A percentile compares a stretch with the other conserved stretches of the same genome.
Conservation (phyloP, 2,797 vertebrate species). For the Steatocranus sp. region DNA sequence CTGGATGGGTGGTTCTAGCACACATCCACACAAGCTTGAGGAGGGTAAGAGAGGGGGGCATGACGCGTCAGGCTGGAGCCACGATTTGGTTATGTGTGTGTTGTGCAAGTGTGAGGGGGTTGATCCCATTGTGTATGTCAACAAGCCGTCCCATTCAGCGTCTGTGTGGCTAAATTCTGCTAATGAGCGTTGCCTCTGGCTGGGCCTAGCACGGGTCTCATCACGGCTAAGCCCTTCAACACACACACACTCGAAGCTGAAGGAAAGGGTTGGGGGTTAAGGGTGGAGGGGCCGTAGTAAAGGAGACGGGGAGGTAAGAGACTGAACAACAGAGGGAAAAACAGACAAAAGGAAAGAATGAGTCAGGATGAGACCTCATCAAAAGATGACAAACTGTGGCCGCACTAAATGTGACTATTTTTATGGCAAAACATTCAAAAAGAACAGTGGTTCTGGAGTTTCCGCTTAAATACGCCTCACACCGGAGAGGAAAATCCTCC, state of each 20-base stretch:
- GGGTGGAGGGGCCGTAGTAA: neutral
- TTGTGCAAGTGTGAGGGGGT: conserved; percentile 55
- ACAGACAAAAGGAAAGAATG: conserved; percentile 22
- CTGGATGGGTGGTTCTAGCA: conserved; percentile 36
- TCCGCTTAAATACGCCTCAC: neutral
- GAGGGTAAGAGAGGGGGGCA: conserved; percentile 54
- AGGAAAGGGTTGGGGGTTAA: neutral
- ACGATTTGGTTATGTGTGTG: conserved; percentile 46
- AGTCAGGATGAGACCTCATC: conserved; percentile 38
- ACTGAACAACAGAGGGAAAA: neutral
- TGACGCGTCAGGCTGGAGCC: conserved; percentile 72
- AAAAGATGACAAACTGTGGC: conserved; percentile 30
- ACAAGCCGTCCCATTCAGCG: conserved; percentile 79
- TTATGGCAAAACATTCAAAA: neutral
- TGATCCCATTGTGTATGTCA: conserved; percentile 72
- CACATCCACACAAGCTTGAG: conserved; percentile 30
- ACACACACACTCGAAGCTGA: conserved; percentile 1
- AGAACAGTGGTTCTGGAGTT: conserved; percentile 2
- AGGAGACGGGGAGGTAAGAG: neutral
- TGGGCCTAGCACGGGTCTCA: conserved; percentile 41
- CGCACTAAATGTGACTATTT: conserved; percentile 19
- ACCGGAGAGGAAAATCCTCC: neutral
- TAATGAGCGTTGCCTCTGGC: conserved; percentile 78
- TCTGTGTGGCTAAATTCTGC: conserved; percentile 74
- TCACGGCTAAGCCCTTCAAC: conserved; percentile 40